Percentiles rank a stretch among this genome's conserved stretches.
These are phyloP conservation scores for Carduelis carduelis DNA, from an alignment of 2,797 vertebrate genomes.

Conservation along the genomic window DNA sequence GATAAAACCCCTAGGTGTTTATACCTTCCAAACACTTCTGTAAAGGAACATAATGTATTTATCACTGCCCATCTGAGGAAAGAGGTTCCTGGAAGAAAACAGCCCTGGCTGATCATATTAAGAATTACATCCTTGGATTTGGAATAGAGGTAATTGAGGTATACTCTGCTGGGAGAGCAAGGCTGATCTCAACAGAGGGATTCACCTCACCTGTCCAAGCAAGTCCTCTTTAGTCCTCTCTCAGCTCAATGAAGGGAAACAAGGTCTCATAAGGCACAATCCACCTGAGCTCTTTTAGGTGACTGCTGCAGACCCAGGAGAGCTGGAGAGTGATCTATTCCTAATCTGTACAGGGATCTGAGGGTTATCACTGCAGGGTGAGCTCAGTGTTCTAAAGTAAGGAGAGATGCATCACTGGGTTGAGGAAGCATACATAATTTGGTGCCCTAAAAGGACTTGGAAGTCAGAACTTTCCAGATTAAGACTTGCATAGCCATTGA, in stretches of 20 bases:
- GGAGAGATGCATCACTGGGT: neutral
- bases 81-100: neutral
- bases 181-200: neutral
- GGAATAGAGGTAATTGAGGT: neutral
- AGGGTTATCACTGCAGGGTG: neutral
- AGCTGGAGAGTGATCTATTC: neutral
- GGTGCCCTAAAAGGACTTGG: neutral
- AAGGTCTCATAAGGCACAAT: neutral
- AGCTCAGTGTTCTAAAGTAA: neutral
- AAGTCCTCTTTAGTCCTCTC: neutral
- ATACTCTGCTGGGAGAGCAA: rapidly evolving
- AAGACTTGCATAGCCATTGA: neutral
- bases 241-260: neutral
- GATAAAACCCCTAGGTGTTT: neutral
- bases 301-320: neutral
- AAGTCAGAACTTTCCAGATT: neutral
- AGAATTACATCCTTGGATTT: neutral
- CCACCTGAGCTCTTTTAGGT: neutral
- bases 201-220: neutral
- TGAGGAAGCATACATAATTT: neutral
- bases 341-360: neutral
- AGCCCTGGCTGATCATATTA: neutral
- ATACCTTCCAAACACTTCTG: neutral
- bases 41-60: neutral
- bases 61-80: neutral